Evolutionary conservation across 2,797 vertebrate species (phyloP).

Genomic region (Takifugu rubripes): DNA sequence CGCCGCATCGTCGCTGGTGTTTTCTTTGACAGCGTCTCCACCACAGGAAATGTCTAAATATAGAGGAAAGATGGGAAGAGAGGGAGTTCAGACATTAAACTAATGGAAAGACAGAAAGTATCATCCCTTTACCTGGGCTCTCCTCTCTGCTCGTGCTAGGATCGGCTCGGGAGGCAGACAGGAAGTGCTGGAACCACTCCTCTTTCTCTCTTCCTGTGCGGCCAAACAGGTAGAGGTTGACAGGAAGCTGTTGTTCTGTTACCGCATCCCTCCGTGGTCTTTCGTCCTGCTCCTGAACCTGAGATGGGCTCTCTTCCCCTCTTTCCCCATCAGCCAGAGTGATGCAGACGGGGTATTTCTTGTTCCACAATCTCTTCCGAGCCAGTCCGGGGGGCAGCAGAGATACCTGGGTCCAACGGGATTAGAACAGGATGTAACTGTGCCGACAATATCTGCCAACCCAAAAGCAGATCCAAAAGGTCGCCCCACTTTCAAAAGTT

Average conservation of each 20-base stretch:
- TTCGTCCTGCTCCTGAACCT: constrained; percentile 39
- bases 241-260: constrained; percentile 35
- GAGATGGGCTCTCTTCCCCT: constrained; percentile 30
- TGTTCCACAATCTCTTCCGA: constrained; percentile 86
- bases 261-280: constrained; percentile 29
- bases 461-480: constrained; percentile 40
- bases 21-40: constrained; percentile 60
- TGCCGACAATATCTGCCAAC: constrained; percentile 32
- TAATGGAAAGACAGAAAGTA: not conserved
- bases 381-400: constrained; percentile 80
- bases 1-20: constrained; percentile 67
- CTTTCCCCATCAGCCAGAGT: constrained; percentile 59
- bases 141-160: constrained; percentile 40
- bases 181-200: constrained; percentile 85
- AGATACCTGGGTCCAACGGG: constrained; percentile 67
- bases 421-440: too few species aligned
- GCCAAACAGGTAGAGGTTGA: constrained; percentile 82
- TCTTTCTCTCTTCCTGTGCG: constrained; percentile 86
- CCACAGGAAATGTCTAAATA: constrained; percentile 45
- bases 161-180: constrained; percentile 61
- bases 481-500: not conserved
- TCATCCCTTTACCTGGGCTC: constrained; percentile 61
- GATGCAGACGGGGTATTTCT: constrained; percentile 87
- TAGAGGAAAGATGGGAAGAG: not conserved
- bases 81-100: not conserved